Base-by-base conservation (phyloP, 2,113 vertebrate genomes). In the Sorex araneus region DNA sequence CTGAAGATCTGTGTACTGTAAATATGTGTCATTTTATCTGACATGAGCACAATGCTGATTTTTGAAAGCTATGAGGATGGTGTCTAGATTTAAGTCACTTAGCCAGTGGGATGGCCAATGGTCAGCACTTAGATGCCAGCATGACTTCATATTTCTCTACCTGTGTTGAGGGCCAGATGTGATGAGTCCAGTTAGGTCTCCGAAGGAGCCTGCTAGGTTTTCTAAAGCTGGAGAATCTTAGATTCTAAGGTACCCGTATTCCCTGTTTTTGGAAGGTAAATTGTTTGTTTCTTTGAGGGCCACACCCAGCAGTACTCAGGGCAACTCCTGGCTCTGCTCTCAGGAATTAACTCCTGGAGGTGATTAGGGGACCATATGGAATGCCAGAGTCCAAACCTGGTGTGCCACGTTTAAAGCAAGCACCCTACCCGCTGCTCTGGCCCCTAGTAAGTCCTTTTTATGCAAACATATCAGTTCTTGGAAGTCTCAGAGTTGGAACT, bases 11-110 rank as follows among this genome's bases (percentile, higher is more conserved):
- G 8, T 80, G n/a, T 71, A 32, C 45, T 92, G 6, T 87, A 77
- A 91, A 84, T 81, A 87, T 25, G 87, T 91, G 47, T 87, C 43
- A 54, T 66, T 89, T 94, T 88, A 85, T 70, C 2, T 73, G 54
- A 87, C 25, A 50, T 23, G 63, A 23, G 21, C 28, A 47, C 19
- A 90, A 21, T 60, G 92, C 92, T 93, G 50, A 71, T 19, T 66
- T 92, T 80, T 92, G 47, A 94, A 34, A 71, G 27, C 30, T 79
- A 10, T 80, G 6, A 87, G 28, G 11, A 60, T 77, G 47, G 9
- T n/a, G 66, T 47, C 64, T 43, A 87, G 28, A 66, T 19, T 78
- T 66, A 90, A n/a, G 16, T 76, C 60, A 80, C 43, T 82, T 80
- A 60, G 27, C 43, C 84, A 34, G 18, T 66, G 36, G 23, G 80